phyloP scores from a whole-genome alignment of 1,140 invertebrate species.

The Arctopsyche grandis region DNA sequence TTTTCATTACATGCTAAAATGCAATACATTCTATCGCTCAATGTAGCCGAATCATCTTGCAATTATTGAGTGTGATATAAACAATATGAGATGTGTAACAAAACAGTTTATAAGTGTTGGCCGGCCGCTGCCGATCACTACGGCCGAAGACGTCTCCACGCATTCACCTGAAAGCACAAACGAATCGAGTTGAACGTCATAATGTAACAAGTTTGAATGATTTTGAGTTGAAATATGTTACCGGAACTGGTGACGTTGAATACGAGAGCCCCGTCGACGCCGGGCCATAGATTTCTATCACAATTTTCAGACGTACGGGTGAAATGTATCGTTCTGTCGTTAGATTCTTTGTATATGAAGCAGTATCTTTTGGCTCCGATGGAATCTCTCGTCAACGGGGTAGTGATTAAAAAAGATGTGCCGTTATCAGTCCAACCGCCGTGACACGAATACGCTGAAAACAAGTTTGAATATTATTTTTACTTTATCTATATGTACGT shows the following conservation, averaged over 20 bases:
- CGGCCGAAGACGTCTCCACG: conserved; percentile 44
- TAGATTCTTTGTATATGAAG: conserved; percentile 69
- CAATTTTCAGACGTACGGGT: conserved; percentile 69
- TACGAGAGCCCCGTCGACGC: conserved; percentile 62
- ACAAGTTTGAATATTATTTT: no score
- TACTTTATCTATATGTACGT: no score
- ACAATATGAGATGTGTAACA: conserved; percentile 41
- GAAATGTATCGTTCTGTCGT: conserved; percentile 63
- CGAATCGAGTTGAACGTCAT: no score
- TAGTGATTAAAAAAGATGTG: conserved; percentile 79
- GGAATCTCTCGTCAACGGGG: conserved; percentile 71
- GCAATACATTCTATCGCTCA: conserved; percentile 49
- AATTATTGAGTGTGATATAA: conserved; percentile 49
- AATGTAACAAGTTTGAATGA: conserved; percentile 8
- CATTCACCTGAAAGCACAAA: conserved; percentile 48
- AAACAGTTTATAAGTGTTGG: conserved; percentile 46
- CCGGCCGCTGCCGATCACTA: neutral
- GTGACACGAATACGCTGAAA: conserved; percentile 82
- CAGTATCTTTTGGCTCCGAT: conserved; percentile 70
- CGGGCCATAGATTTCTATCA: conserved; percentile 63
- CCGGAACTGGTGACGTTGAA: conserved; percentile 66
- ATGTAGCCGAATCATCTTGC: conserved; percentile 49
- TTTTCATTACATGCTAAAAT: conserved; percentile 48
- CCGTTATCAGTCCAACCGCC: conserved; percentile 81
- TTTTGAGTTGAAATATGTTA: conserved; percentile 53